Conservation (phyloP, 2,113 vertebrate genomes). For the Camelus bactrianus region DNA sequence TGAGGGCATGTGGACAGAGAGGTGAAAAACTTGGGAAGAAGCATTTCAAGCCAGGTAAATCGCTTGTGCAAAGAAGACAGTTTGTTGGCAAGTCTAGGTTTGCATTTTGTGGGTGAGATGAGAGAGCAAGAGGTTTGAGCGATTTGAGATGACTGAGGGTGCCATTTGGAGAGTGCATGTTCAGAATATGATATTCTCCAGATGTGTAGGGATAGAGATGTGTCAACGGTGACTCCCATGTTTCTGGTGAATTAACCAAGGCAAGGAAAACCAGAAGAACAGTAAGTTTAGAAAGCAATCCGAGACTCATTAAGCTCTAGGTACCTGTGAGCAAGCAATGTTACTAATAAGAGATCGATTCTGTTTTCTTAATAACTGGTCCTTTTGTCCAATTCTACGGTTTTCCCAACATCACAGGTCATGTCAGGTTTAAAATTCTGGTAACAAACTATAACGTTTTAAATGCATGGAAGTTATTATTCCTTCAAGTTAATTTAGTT, state of each 20-base stretch:
- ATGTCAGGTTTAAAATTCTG: not conserved
- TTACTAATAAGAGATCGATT: not conserved
- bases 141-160: not conserved
- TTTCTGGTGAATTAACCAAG: not conserved
- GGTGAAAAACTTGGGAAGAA: not conserved
- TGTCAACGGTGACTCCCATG: not conserved
- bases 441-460: not conserved
- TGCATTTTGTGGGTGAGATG: not conserved
- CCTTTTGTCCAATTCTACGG: not conserved
- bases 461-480: not conserved
- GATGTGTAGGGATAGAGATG: not conserved
- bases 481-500: not conserved
- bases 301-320: not conserved
- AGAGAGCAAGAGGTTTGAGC: not conserved
- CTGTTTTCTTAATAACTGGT: not conserved
- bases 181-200: not conserved
- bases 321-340: not conserved
- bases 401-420: not conserved
- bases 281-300: not conserved
- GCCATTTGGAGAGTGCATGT: not conserved
- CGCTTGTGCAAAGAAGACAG: not conserved
- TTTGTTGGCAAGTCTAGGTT: not conserved
- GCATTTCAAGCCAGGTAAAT: not conserved
- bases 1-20: not conserved
- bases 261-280: not conserved